These are phyloP conservation scores for Ceyx margarethae DNA, from an alignment of 2,113 vertebrate genomes.

Conservation along the genomic window DNA sequence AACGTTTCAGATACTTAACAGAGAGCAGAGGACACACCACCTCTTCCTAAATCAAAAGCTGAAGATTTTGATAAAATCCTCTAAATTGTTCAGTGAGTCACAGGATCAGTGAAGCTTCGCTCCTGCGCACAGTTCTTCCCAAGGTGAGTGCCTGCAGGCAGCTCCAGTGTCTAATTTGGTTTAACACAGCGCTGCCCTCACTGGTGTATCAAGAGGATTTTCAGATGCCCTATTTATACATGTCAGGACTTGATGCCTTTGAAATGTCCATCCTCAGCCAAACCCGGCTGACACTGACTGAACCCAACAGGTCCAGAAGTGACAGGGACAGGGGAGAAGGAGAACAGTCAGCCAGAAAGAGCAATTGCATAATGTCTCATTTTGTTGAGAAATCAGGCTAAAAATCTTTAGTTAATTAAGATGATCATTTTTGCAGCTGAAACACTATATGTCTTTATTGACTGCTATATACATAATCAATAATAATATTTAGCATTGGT, in stretches of 20 bases:
- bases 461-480: conserved; percentile 29
- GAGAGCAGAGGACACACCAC: not conserved
- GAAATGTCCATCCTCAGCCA: not conserved
- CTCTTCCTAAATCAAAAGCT: not conserved
- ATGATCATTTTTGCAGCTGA: not conserved
- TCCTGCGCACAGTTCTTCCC: not conserved
- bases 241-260: not conserved
- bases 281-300: not conserved
- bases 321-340: not conserved
- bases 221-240: not conserved
- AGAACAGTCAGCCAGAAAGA: not conserved
- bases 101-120: not conserved
- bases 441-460: conserved; percentile 26
- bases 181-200: not conserved
- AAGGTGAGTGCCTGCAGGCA: not conserved
- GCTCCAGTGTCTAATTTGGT: not conserved
- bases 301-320: not conserved
- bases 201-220: not conserved
- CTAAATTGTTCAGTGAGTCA: not conserved
- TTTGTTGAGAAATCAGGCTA: not conserved
- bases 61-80: not conserved
- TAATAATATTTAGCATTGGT: conserved; percentile 26
- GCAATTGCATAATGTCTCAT: not conserved
- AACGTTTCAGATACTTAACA: not conserved
- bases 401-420: conserved; percentile 59